Conservation (phyloP, 2,113 vertebrate species). For the Desmodus rotundus region DNA sequence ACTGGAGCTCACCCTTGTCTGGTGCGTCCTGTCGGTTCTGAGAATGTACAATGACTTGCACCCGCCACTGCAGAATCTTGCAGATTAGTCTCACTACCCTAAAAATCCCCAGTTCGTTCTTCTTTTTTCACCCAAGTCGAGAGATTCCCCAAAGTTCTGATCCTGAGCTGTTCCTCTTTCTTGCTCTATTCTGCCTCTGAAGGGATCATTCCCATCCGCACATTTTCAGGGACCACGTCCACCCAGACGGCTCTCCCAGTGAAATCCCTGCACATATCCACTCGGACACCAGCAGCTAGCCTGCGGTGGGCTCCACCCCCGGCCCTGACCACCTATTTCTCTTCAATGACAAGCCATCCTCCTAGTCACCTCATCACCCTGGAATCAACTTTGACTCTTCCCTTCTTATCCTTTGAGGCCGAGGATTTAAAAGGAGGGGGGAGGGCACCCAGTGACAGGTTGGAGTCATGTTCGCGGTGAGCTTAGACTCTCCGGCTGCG, state of each 20-base stretch:
- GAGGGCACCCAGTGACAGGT: neutral
- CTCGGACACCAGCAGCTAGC: neutral
- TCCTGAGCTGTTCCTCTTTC: neutral
- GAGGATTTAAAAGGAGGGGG: neutral
- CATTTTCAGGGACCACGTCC: neutral
- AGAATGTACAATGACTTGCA: neutral
- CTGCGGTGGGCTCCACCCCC: neutral
- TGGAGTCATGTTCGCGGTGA: neutral
- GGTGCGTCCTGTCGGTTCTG: neutral
- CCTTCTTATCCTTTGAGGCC: conserved; percentile 37
- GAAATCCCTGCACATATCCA: neutral
- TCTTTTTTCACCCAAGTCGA: neutral
- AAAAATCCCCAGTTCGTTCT: neutral
- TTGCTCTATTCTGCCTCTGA: neutral
- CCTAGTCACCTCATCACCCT: neutral
- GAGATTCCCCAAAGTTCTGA: neutral
- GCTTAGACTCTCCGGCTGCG: conserved; percentile 49
- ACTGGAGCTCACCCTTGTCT: neutral
- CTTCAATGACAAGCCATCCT: conserved; percentile 27
- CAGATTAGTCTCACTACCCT: neutral
- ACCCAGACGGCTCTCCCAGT: neutral
- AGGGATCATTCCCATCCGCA: neutral
- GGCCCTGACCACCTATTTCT: neutral
- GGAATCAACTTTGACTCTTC: conserved; percentile 52
- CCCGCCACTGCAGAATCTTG: neutral